Conservation (phyloP, 2,797 vertebrate species). For the Petrocephalus sullivani region DNA sequence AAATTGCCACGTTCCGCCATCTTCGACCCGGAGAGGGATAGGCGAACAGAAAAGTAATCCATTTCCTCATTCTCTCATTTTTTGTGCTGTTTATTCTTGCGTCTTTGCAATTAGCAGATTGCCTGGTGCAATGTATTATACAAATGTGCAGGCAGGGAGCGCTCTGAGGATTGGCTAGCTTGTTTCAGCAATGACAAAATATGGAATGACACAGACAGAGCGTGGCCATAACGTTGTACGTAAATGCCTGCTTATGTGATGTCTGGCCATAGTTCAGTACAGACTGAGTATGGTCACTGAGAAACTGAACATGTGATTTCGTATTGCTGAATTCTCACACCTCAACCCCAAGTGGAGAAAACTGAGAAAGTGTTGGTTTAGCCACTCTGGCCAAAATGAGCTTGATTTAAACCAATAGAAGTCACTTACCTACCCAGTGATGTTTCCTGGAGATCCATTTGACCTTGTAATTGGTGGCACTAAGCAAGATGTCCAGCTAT, state of each 20-base stretch:
- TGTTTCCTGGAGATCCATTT: neutral
- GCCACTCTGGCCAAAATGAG: neutral
- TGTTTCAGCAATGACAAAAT: neutral
- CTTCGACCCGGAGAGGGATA: constrained; percentile 37
- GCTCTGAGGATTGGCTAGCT: neutral
- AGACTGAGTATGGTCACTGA: neutral
- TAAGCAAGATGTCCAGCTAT: neutral
- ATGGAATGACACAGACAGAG: neutral
- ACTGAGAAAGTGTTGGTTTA: neutral
- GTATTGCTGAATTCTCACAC: neutral
- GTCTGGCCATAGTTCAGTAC: neutral
- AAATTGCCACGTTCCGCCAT: constrained; percentile 43
- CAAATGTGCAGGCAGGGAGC: neutral
- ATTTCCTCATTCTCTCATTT: constrained; percentile 28
- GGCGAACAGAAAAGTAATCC: constrained; percentile 28
- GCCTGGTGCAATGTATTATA: constrained; percentile 29
- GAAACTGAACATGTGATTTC: neutral
- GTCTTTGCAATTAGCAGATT: constrained; percentile 10
- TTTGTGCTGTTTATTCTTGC: neutral
- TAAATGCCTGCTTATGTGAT: neutral
- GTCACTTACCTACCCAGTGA: neutral
- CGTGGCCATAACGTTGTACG: neutral
- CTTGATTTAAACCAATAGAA: neutral
- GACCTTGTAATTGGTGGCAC: neutral
- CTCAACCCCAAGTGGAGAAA: neutral